Base-by-base conservation (phyloP, 2,888 invertebrate genomes). In the Philaethria dido region DNA sequence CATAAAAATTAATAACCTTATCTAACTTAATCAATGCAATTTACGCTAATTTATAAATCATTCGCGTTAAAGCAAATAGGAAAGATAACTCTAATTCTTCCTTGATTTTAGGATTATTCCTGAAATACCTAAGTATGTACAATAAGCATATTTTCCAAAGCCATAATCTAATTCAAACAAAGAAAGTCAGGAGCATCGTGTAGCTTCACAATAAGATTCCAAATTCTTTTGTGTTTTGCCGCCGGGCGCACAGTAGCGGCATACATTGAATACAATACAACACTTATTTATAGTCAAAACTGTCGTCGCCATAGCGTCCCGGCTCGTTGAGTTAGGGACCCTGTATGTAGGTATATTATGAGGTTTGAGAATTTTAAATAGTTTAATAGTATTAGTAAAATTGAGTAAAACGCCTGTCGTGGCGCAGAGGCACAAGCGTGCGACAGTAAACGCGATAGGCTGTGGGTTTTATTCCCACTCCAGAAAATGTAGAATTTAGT, bases 241-340 rank as follows among this genome's bases (percentile, higher is more conserved):
- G 91, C 85, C 86, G 70, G 73, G 78, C 80, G 82, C 82, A 87
- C 89, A 83, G 90, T 89, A 89, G 90, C 89, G 77, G 82, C 80
- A 80, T 84, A 84, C 85, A 89, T 88, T 92, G 91, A 91, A 92
- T 92, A 92, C 91, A 92, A 92, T 92, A 87, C 91, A 81, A 89
- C 90, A 92, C 90, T 92, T 92, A 91, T 92, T 92, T 92, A 92
- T 88, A 90, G 90, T 90, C 91, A 88, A 91, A 89, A 89, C 89
- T 90, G 91, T 89, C 88, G 82, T 82, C 86, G 80, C 90, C 91
- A 90, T 92, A 92, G 83, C 89, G 91, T 88, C 87, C 88, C 77
- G 79, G 73, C 82, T 75, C 79, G 77, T 77, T 69, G 73, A 72
- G 69, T 81, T 72, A 73, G 33, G 78, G 72, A 62, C 80, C 70